Conservation (phyloP, 2,113 vertebrate genomes). For the Chlorodrepanis virens region DNA sequence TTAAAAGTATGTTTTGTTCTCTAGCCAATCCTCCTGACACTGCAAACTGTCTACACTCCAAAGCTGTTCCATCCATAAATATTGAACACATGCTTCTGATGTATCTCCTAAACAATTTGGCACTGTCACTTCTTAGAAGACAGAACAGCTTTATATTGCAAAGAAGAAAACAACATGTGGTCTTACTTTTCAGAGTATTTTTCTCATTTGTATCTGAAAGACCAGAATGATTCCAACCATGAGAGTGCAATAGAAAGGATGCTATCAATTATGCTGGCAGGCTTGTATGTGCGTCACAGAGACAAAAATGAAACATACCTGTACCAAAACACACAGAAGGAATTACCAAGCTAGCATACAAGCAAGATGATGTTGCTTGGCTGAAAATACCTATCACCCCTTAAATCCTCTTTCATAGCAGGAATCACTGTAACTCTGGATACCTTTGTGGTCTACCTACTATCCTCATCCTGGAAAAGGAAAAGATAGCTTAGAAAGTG, state of each 20-base stretch:
- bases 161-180: background rate
- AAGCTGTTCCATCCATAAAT: constrained; percentile 28
- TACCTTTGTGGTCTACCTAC: background rate
- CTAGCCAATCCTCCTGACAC: background rate
- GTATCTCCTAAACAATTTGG: background rate
- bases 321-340: background rate
- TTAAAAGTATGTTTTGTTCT: constrained; percentile 25
- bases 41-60: background rate
- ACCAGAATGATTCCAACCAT: background rate
- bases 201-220: background rate
- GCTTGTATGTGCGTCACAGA: background rate
- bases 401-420: background rate
- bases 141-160: background rate
- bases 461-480: background rate
- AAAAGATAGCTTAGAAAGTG: background rate
- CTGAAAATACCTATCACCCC: background rate
- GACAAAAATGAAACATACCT: background rate
- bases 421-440: background rate
- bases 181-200: background rate
- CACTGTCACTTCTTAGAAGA: background rate
- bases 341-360: background rate
- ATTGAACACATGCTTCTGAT: background rate
- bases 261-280: background rate
- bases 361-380: background rate
- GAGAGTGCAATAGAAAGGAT: background rate